A percentile compares a stretch with the other conserved stretches of the same genome.
Evolutionary conservation across 2,797 vertebrate species (phyloP).

Genomic region (Gobio occitaniae): DNA sequence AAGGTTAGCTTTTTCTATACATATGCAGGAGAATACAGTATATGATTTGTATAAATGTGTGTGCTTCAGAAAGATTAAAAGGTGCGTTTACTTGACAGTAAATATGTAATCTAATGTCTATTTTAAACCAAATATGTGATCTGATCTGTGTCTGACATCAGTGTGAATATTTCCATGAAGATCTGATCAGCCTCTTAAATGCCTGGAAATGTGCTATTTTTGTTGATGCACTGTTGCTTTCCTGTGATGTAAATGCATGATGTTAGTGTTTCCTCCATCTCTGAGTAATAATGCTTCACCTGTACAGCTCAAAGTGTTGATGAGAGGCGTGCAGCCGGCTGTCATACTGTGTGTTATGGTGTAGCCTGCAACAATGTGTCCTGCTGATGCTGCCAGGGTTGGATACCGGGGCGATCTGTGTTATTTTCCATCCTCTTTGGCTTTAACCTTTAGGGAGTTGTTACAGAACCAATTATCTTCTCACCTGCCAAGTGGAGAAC

Average conservation of each 20-base stretch:
- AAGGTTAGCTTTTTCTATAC: background rate
- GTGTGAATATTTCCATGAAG: constrained; percentile 12
- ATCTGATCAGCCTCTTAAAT: background rate
- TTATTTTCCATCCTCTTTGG: constrained; percentile 19
- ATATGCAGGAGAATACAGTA: background rate
- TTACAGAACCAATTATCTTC: constrained; percentile 57
- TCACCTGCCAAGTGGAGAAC: constrained; percentile 44
- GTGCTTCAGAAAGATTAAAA: background rate
- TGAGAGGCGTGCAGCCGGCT: constrained; percentile 21
- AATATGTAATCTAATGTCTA: background rate
- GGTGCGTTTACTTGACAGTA: background rate
- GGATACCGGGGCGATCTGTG: background rate
- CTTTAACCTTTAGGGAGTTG: constrained; percentile 52
- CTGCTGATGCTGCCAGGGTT: constrained; percentile 4
- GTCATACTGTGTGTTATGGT: constrained; percentile 20
- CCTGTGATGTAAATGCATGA: background rate
- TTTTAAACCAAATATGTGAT: background rate
- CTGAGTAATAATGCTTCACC: constrained; percentile 1
- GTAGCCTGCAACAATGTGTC: constrained; percentile 1
- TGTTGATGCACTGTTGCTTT: constrained; percentile 18
- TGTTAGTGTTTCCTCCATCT: constrained; percentile 22
- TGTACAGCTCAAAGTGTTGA: constrained; percentile 9
- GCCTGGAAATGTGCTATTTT: constrained; percentile 1
- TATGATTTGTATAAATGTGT: constrained; percentile 1
- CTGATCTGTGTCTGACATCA: background rate